Percentiles rank a stretch among this genome's conserved stretches.
These are phyloP conservation scores for Drosophila lini DNA, from an alignment of 1,140 invertebrate genomes.

Conservation along the genomic window DNA sequence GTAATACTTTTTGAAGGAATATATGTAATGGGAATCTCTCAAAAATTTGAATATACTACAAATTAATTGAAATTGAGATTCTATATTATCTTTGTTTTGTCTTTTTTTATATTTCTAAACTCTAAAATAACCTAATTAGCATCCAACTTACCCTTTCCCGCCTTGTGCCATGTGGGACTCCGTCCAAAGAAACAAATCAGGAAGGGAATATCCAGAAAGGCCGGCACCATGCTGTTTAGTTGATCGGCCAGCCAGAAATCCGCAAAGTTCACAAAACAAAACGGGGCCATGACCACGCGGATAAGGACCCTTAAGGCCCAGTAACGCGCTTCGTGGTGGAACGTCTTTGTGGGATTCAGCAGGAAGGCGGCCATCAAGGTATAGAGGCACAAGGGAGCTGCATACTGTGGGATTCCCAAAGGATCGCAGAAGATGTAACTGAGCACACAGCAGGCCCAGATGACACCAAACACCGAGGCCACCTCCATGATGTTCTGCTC, in stretches of 20 bases:
- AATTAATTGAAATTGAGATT: too few relatives aligned
- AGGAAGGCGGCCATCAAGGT: slow-evolving; percentile 90
- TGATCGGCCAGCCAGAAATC: slow-evolving; percentile 99
- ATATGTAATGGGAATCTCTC: too few relatives aligned
- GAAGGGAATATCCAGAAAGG: slow-evolving; percentile 97
- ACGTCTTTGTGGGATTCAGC: slow-evolving; percentile 92
- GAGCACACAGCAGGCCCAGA: slow-evolving; percentile 91
- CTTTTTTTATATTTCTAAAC: too few relatives aligned
- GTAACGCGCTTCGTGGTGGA: slow-evolving; percentile 91
- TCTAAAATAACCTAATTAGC: not conserved
- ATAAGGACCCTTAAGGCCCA: slow-evolving; percentile 86
- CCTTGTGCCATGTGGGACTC: slow-evolving; percentile 89
- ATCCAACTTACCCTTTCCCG: slow-evolving; percentile 85
- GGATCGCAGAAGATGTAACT: slow-evolving; percentile 89
- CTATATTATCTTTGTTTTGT: too few relatives aligned
- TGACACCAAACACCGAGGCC: slow-evolving; percentile 92
- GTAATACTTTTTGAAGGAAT: not conserved
- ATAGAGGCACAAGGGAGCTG: slow-evolving; percentile 90
- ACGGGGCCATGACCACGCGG: slow-evolving; percentile 95
- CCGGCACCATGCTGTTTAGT: slow-evolving; percentile 95
- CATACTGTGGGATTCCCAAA: slow-evolving; percentile 91
- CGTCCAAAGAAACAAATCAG: slow-evolving; percentile 93
- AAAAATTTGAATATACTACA: too few relatives aligned
- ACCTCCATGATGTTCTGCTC: slow-evolving; percentile 96
- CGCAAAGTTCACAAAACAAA: slow-evolving; percentile 98